Conservation (phyloP, 2,888 invertebrate genomes). For the Scotopteryx bipunctaria region DNA sequence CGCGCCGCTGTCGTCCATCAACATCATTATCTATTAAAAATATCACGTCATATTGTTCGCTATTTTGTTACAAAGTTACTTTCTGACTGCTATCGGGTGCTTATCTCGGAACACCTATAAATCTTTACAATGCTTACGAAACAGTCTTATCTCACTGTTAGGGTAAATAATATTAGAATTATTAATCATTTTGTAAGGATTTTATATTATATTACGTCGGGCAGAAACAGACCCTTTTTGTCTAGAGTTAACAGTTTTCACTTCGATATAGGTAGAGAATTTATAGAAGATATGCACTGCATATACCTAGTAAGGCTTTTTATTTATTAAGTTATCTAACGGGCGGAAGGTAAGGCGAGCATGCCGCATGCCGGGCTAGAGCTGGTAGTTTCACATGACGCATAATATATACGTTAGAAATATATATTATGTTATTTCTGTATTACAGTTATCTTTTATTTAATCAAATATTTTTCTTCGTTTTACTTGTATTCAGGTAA, state of each 20-base stretch:
- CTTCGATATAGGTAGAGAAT: too few species aligned
- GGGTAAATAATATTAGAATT: neutral
- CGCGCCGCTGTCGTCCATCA: constrained; percentile 75
- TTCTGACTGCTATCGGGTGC: constrained; percentile 68
- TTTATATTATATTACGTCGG: neutral
- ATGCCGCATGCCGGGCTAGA: neutral
- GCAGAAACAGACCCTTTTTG: neutral
- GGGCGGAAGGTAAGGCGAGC: constrained; percentile 11
- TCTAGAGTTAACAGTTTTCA: constrained; percentile 5
- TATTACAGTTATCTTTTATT: too few species aligned
- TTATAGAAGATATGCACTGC: too few species aligned
- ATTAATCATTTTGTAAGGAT: neutral
- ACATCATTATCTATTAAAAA: constrained; percentile 82
- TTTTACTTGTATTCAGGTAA: too few species aligned
- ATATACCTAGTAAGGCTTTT: constrained; percentile 14
- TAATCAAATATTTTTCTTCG: too few species aligned
- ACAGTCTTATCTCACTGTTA: constrained; percentile 43
- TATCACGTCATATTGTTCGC: constrained; percentile 82
- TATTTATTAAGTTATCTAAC: constrained; percentile 15
- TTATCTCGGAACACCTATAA: constrained; percentile 75
- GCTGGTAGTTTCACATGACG: constrained; percentile 11
- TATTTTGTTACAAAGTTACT: constrained; percentile 78
- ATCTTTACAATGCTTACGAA: constrained; percentile 74
- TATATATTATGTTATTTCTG: too few species aligned
- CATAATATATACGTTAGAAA: neutral